A percentile compares a stretch with the other conserved stretches of the same genome.
Evolutionary conservation across 2,888 invertebrate species (phyloP).

Genomic region (Drosophila pegasa): DNA sequence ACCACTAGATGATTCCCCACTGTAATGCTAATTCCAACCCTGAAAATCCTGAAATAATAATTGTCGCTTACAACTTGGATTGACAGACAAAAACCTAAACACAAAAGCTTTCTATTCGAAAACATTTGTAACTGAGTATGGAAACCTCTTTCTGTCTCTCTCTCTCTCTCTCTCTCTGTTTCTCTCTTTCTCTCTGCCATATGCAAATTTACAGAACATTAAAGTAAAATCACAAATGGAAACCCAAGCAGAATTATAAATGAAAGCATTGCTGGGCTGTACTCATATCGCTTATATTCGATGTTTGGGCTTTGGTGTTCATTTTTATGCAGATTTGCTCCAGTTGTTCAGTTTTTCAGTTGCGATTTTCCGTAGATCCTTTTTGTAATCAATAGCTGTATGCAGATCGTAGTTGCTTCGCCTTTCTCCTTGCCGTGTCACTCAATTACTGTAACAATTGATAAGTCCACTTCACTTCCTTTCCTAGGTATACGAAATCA

Average conservation of each 20-base stretch:
- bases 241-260: conserved; percentile 15
- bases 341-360: conserved; percentile 43
- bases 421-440: conserved; percentile 60
- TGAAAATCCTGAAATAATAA: conserved; percentile 48
- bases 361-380: conserved; percentile 58
- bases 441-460: conserved; percentile 80
- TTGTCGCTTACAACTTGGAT: conserved; percentile 45
- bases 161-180: conserved; percentile 12
- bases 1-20: conserved; percentile 13
- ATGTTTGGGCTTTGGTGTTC: conserved; percentile 62
- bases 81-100: conserved; percentile 44
- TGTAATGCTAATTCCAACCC: conserved; percentile 49
- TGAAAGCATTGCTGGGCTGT: conserved; percentile 26
- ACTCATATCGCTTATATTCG: conserved; percentile 37
- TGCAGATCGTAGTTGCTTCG: conserved; percentile 12
- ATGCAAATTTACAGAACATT: conserved; percentile 44
- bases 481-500: conserved; percentile 50
- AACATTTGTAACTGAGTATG: conserved; percentile 50
- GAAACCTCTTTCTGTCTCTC: conserved; percentile 9
- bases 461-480: conserved; percentile 70
- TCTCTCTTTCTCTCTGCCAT: conserved; percentile 19
- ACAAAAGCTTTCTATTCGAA: conserved; percentile 48
- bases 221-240: conserved; percentile 22
- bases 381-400: conserved; percentile 55
- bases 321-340: conserved; percentile 73